phyloP scores from a whole-genome alignment of 1,140 invertebrate genomes.

The Adoxophyes honmai region DNA sequence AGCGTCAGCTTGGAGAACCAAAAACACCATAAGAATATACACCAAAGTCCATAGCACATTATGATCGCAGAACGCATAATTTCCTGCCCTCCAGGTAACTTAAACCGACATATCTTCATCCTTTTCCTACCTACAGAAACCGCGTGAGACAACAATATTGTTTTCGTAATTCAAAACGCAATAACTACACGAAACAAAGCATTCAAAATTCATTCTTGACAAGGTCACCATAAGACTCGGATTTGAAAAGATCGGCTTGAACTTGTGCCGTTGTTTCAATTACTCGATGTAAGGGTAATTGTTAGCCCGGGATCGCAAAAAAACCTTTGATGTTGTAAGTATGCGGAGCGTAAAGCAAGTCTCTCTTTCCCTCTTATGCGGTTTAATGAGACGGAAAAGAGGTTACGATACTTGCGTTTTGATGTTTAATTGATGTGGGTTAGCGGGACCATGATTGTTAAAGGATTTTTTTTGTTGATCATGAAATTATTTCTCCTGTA shows the following conservation, averaged over 20 bases:
- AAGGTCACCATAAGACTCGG: background rate
- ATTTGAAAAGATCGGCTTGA: background rate
- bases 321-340: background rate
- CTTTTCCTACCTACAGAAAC: background rate
- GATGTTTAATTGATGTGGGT: background rate
- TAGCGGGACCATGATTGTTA: too few relatives aligned
- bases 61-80: background rate
- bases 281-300: background rate
- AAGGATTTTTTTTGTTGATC: too few relatives aligned
- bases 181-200: background rate
- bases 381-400: background rate
- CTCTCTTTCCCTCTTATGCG: background rate
- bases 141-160: background rate
- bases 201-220: background rate
- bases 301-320: slow-evolving; percentile 7
- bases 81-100: background rate
- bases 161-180: background rate
- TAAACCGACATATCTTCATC: background rate
- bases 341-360: background rate
- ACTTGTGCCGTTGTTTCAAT: background rate
- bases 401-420: background rate
- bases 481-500: too few relatives aligned
- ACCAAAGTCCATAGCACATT: too few relatives aligned
- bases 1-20: too few relatives aligned
- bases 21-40: too few relatives aligned